Base-by-base conservation (phyloP, 30 jellyfish, hydroid and myxozoan species). In the Clytia hemisphaerica region DNA sequence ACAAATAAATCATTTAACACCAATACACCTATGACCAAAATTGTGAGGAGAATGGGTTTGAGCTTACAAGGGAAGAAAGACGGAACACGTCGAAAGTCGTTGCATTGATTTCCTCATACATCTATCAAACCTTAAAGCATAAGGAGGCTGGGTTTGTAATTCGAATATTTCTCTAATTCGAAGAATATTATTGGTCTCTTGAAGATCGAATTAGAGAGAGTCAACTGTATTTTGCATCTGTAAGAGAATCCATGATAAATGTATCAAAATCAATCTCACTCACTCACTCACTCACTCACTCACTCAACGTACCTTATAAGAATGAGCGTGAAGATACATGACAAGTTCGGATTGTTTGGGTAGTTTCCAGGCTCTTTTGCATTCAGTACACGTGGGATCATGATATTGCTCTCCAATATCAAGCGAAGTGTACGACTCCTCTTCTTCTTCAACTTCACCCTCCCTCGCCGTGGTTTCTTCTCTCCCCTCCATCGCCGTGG, bases 291-390 rank as follows among this genome's bases (percentile, higher is more conserved):
- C 2, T 48, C 27, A 9, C 27, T 2, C n/a, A n/a, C n/a, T n/a
- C n/a, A n/a, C n/a, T n/a, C 19, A 62, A 4, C 64, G 15, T 54
- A 72, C 84, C 84, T 75, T 79, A 54, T 88, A 79, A 4, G 61
- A 42, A 25, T 58, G 64, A 27, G 97, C 97, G 71, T 88, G 97
- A 55, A 88, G 57, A 75, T 61, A 88, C 92, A 88, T 88, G 29
- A 77, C 82, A 4, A 88, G 92, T 22, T 88, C 97, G 58, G 24
- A 50, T 12, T 72, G 59, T 9, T 10, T 29, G n/a, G 94, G 94
- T 37, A 67, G 84, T 71, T 83, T 84, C 77, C 94, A 73, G 4
- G 71, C 75, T 55, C 80, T 59, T 26, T 48, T 58, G 68, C 97
- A 88, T 3, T 88, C 97, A 18, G 94, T 38, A 50, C 97, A 88